phyloP scores from a whole-genome alignment of 2,113 vertebrate genomes.

The Anser cygnoides region DNA sequence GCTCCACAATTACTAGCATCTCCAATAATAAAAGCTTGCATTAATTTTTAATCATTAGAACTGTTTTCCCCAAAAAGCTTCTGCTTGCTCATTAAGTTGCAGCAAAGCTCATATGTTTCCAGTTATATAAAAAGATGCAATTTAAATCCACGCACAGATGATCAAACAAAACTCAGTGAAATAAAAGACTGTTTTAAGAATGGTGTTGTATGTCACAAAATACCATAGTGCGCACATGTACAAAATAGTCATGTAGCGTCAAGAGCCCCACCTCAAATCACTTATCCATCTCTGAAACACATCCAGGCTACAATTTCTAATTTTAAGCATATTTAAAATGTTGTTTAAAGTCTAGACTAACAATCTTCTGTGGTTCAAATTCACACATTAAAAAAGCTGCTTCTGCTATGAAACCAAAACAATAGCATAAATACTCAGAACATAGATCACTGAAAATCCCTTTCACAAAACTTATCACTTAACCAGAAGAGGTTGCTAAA shows the following conservation, averaged over 20 bases:
- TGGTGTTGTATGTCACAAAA: background rate
- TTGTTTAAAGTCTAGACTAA: background rate
- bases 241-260: background rate
- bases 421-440: background rate
- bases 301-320: background rate
- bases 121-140: background rate
- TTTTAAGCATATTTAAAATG: background rate
- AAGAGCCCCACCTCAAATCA: background rate
- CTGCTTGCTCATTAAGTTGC: background rate
- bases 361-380: background rate
- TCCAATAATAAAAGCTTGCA: background rate
- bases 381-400: background rate
- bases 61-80: background rate
- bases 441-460: background rate
- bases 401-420: background rate
- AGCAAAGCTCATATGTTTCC: background rate
- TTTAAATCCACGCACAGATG: background rate
- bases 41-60: background rate
- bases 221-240: background rate
- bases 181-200: slow-evolving; percentile 9
- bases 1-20: background rate
- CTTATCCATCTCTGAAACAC: background rate
- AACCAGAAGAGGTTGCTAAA: background rate
- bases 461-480: background rate
- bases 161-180: slow-evolving; percentile 1